Percentiles rank a stretch among this genome's conserved stretches.
phyloP scores from a whole-genome alignment of 2,888 invertebrate genomes.

The Fissipunctia ypsillon region DNA sequence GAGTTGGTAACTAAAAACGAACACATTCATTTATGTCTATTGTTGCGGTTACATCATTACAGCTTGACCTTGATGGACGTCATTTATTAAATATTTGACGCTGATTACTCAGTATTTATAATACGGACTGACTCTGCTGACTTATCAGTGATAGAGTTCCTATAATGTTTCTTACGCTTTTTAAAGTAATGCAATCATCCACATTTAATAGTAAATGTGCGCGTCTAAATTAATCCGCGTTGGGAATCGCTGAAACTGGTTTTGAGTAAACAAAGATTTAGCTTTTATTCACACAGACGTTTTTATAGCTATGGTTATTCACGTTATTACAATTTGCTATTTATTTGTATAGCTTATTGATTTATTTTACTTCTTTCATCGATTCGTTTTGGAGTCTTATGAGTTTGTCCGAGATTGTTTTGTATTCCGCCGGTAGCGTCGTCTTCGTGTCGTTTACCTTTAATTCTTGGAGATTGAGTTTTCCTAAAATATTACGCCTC shows the following conservation, averaged over 20 bases:
- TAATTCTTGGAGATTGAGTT: slow-evolving; percentile 73
- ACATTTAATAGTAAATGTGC: slow-evolving; percentile 58
- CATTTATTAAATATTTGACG: slow-evolving; percentile 78
- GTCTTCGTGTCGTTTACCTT: slow-evolving; percentile 76
- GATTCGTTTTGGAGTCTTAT: slow-evolving; percentile 61
- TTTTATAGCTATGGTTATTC: slow-evolving; percentile 43
- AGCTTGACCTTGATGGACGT: slow-evolving; percentile 80
- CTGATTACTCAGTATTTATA: slow-evolving; percentile 72
- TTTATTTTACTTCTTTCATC: slow-evolving; percentile 30
- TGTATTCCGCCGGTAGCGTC: slow-evolving; percentile 36
- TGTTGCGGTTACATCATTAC: slow-evolving; percentile 83
- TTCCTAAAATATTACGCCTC: slow-evolving; percentile 71
- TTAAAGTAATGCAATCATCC: slow-evolving; percentile 21
- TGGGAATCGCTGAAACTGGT: slow-evolving; percentile 63
- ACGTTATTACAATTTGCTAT: slow-evolving; percentile 33
- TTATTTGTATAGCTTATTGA: slow-evolving; percentile 31
- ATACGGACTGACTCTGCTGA: slow-evolving; percentile 50
- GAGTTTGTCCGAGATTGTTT: slow-evolving; percentile 34
- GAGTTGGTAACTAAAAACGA: slow-evolving; percentile 72
- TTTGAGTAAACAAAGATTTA: slow-evolving; percentile 67
- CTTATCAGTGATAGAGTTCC: slow-evolving; percentile 23
- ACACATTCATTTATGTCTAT: slow-evolving; percentile 76
- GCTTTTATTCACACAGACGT: slow-evolving; percentile 45
- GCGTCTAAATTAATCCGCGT: slow-evolving; percentile 60
- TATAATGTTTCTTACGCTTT: slow-evolving; percentile 27